A percentile compares a stretch with the other conserved stretches of the same genome.
phyloP scores from a whole-genome alignment of 2,113 vertebrate species.

The Anser cygnoides region DNA sequence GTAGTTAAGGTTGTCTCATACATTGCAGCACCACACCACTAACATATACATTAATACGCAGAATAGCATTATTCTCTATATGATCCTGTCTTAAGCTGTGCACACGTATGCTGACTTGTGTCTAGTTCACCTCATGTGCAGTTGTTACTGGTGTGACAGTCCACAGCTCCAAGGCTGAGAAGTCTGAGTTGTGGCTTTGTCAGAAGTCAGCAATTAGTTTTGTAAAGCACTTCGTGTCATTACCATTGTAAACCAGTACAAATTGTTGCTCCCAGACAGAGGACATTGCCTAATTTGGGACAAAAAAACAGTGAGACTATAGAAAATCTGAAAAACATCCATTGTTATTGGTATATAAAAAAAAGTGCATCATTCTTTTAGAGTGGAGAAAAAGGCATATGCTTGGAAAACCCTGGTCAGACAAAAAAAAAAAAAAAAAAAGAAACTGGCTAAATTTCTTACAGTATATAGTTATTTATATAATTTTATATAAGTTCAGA shows the following conservation, averaged over 20 bases:
- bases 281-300: neutral
- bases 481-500: neutral
- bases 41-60: neutral
- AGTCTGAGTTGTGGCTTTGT: neutral
- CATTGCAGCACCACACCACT: neutral
- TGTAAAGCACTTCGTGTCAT: neutral
- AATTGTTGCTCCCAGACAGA: neutral
- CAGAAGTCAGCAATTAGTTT: neutral
- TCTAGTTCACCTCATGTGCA: neutral
- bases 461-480: neutral
- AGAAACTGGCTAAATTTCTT: neutral
- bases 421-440: neutral
- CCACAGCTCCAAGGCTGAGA: neutral
- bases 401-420: neutral
- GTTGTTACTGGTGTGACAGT: neutral
- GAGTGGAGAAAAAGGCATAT: neutral
- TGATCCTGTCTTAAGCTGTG: neutral
- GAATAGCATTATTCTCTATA: neutral
- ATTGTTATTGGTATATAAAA: neutral
- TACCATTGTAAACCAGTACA: neutral
- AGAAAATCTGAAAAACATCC: neutral
- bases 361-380: neutral
- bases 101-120: fast-evolving
- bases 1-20: neutral
- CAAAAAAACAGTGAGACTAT: neutral